Base-by-base conservation (phyloP, 2,797 vertebrate species). In the Accipiter fasciatus region DNA sequence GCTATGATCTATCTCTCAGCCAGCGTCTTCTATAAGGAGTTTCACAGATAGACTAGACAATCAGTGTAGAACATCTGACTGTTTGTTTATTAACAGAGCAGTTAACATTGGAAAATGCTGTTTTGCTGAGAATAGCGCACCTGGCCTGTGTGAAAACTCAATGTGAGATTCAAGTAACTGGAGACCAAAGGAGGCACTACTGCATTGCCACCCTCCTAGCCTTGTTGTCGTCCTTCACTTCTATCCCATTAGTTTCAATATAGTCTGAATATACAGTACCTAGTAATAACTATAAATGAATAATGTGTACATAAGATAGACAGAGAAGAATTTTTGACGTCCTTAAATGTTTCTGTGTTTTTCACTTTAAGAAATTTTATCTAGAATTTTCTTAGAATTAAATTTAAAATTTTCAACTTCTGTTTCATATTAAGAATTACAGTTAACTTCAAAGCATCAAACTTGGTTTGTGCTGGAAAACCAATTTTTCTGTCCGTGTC, bases 251-350 rank as follows among this genome's bases (percentile, higher is more conserved):
- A 35, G 31, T 58, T 80, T 52, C 15, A 29, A 3, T 35, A 3
- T 8, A 55, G 11, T 22, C 65, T 71, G 44, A 46, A 31, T 57
- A 59, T 50, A 17, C 1, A 1, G 11, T 39, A 31, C 31, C 10
- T 47, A 21, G 3, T 57, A 20, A 42, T 61, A 54, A 15, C 5
- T 29, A 0, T 25, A 11, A 0, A 0, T 62, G 21, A 35, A 31
- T 46, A 37, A 55, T 39, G 10, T 20, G 7, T 50, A 11, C 10
- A 16, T 62, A 73, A 57, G 61, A 19, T 29, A 0, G 1, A 52
- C 25, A 22, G 31, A 79, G 31, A 26, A 33, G 39, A 46, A 29
- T 75, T 79, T 62, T 71, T 71, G 1, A 13, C 57, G 25, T 80
- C 21, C 18, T 76, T 61, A 21, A 77, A 33, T 33, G 18, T 54